Conservation (phyloP, 2,113 vertebrate genomes). For the Grammomys dolichurus region DNA sequence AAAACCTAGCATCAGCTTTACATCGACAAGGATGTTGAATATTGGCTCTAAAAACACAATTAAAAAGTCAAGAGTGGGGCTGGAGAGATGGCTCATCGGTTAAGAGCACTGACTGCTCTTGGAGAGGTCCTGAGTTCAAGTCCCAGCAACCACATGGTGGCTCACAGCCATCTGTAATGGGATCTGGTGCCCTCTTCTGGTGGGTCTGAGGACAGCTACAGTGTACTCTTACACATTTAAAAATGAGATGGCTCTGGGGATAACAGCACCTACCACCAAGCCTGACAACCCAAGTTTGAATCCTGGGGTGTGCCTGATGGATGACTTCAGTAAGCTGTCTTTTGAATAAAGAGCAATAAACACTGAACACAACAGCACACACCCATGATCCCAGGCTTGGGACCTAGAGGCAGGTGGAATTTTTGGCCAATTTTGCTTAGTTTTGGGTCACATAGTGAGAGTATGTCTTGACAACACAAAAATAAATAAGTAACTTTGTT, state of each 20-base stretch:
- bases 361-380: background rate
- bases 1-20: slow-evolving; percentile 7
- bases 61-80: slow-evolving; percentile 23
- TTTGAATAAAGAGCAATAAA: background rate
- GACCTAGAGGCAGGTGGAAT: background rate
- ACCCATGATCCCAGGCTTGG: background rate
- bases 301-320: too few relatives aligned
- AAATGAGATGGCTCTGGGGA: background rate
- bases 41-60: background rate
- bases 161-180: too few relatives aligned
- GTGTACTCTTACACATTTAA: too few relatives aligned
- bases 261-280: background rate
- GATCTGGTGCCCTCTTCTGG: too few relatives aligned
- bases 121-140: too few relatives aligned
- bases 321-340: background rate
- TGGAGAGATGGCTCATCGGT: too few relatives aligned
- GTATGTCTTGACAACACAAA: background rate
- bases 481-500: background rate
- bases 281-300: too few relatives aligned
- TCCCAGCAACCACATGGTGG: too few relatives aligned
- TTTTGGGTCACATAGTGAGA: background rate
- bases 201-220: too few relatives aligned
- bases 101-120: too few relatives aligned
- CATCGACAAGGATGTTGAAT: background rate
- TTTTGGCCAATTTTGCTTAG: background rate